Base-by-base conservation (phyloP, 2,888 invertebrate genomes). In the Noctua comes region DNA sequence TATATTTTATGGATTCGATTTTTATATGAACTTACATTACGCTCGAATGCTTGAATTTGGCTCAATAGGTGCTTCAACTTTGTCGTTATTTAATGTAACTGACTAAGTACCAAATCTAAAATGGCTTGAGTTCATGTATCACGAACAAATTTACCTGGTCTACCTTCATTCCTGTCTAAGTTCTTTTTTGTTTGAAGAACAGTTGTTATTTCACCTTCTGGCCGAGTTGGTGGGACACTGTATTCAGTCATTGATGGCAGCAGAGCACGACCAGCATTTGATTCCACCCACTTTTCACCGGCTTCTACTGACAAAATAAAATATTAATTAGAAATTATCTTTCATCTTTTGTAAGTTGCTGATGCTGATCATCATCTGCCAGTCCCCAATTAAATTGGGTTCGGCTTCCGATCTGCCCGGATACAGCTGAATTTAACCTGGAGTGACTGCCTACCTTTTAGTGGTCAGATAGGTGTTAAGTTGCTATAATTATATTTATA, bases 221-320 rank as follows among this genome's bases (percentile, higher is more conserved):
- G 31, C 40, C 18, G 65, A 46, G 75, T 81, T 11, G 88, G 75
- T 64, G 73, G 36, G 3, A 74, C 68, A 43, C 18, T 71, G 11
- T 84, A 71, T 51, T 86, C 83, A 68, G 36, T 40, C 1, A 78
- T 10, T 21, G 93, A 88, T 11, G 91, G 89, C 43, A 92, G 93
- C 27, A 93, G 71, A 2, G 93, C 93, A n/a, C 92, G 93, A 81
- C 94, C 93, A 4, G 91, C 88, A 72, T 92, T 94, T 0, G 92
- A 89, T 54, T 95, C 95, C 3, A 90, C 91, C 94, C 94, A 95
- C 36, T 91, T 93, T 31, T 93, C 94, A 54, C 93, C 93, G 16
- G 89, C 89, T 69, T 90, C 94, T 87, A 89, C 92, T 94, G 79
- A 43, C 16, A 73, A 82, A 68, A 64, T 31, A 43, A 77, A 36